Evolutionary conservation across 1,140 invertebrate genomes (phyloP), one percentile per base, ranked within the genome.

Genomic region (Laodelphax striatellus): DNA sequence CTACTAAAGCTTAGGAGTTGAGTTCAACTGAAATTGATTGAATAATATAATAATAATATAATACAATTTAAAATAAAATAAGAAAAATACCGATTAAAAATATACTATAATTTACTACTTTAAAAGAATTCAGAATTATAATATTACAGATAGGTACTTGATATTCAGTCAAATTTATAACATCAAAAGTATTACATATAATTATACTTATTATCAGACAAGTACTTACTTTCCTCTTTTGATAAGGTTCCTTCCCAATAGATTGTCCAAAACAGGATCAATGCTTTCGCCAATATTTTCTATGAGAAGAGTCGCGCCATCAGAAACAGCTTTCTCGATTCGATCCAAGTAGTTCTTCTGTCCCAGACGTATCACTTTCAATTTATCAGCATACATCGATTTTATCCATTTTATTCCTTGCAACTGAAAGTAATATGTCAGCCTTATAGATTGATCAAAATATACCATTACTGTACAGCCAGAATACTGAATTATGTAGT

Each of bases 321-420:
- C 81, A 9, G 75, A 76, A 2, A 97, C 81, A 9, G 88, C 87
- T 19, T 80, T 71, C 76, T 97, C 94, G 58, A 97, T 86, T 9
- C 76, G 77, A 65, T 94, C 91, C 43, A 97, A 72, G 73, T 94
- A 95, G 66, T 85, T 86, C 63, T 84, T 85, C 66, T 90, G 85
- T 5, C 86, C 88, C 2, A 94, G 73, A 14, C 91, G 77, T 5
- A 95, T 77, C 1, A 92, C 81, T 62, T 83, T 80, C 28, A 97
- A 72, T 0, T 80, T 71, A 0, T 82, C 79, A 0, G 84, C 87
- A 66, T 85, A 90, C 67, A 81, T 86, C 9, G 79, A 87, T 75
- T 94, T 95, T 50, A 97, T 94, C 94, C 94, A 97, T 71, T 95
- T 95, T n/a, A 95, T 82, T 5, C 92, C 94, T 80, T 94, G 90